phyloP scores from a whole-genome alignment of 2,888 invertebrate species.

The Mesoligia furuncula region DNA sequence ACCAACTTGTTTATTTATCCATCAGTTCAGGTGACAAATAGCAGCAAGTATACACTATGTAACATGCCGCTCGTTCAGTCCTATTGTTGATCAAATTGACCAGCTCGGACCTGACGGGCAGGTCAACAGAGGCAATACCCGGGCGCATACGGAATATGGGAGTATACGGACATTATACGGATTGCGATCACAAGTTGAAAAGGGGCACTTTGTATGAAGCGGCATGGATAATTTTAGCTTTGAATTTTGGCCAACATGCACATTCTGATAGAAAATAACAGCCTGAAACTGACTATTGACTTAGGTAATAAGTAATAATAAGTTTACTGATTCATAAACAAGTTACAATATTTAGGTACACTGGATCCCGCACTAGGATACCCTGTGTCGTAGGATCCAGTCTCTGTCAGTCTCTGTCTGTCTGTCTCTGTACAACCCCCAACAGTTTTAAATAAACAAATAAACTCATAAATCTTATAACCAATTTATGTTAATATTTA shows the following conservation, averaged over 20 bases:
- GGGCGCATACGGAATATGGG: neutral
- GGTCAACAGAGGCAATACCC: constrained; percentile 8
- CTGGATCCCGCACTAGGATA: too few species aligned
- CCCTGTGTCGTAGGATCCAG: too few species aligned
- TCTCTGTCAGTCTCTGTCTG: too few species aligned
- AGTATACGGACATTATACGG: neutral
- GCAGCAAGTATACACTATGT: neutral
- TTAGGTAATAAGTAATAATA: too few species aligned
- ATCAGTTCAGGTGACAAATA: neutral
- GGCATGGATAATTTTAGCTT: neutral
- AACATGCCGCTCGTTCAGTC: neutral
- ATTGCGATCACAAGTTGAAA: constrained; percentile 19
- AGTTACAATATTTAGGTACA: too few species aligned
- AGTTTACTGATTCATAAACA: too few species aligned
- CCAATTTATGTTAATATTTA: constrained; percentile 1
- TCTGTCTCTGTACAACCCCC: too few species aligned
- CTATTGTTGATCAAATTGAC: constrained; percentile 4
- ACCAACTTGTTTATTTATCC: neutral
- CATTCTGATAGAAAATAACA: neutral
- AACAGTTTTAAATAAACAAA: neutral
- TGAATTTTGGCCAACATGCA: neutral
- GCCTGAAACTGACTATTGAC: neutral
- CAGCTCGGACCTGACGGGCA: neutral
- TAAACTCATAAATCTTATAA: neutral
- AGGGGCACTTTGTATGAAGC: constrained; percentile 26